Evolutionary conservation across 2,797 vertebrate genomes (phyloP), one percentile per base, ranked within the genome.

Genomic region (Myotis vivesi): DNA sequence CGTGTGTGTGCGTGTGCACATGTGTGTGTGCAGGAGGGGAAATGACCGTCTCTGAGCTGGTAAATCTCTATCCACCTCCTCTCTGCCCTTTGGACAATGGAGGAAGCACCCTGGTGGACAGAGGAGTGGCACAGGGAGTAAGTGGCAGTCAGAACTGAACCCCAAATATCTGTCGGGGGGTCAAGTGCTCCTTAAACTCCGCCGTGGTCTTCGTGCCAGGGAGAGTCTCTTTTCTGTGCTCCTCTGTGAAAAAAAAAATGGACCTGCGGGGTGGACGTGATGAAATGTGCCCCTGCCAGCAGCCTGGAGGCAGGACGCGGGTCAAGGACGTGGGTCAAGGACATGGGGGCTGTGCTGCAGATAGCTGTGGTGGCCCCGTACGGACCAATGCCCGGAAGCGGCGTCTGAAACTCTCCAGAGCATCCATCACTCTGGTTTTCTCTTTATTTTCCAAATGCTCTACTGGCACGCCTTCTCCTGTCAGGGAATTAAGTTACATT

Each of bases 371-470:
- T 16, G 5, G 23, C 57, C 30, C 11, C 2, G 8, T 12, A 9
- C 0, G 0, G 22, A n/a, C 66, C 4, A 8, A 46, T 7, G 36
- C 38, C 57, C 3, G 7, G 72, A 62, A 76, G 38, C 16, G 16
- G 5, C 6, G 1, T 9, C 81, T 5, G 3, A 22, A 66, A 76
- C 2, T 3, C 20, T 71, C 72, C 62, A 41, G 79, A 84, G 68
- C 20, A 30, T 66, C 83, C 38, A 89, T 59, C 66, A n/a, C 87
- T 25, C 86, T 53, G 0, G 64, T 73, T 87, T 83, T 46, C 75
- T 59, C 68, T 86, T 92, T 77, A 53, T 75, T 93, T 84, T 77
- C 64, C 73, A 80, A 92, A 75, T 82, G 93, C 90, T 82, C 82
- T 11, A 0, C 12, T 53, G 90, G 23, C 64, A 23, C 85, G 77